Conservation (phyloP, 2,888 invertebrate genomes). For the Graphium colonna region DNA sequence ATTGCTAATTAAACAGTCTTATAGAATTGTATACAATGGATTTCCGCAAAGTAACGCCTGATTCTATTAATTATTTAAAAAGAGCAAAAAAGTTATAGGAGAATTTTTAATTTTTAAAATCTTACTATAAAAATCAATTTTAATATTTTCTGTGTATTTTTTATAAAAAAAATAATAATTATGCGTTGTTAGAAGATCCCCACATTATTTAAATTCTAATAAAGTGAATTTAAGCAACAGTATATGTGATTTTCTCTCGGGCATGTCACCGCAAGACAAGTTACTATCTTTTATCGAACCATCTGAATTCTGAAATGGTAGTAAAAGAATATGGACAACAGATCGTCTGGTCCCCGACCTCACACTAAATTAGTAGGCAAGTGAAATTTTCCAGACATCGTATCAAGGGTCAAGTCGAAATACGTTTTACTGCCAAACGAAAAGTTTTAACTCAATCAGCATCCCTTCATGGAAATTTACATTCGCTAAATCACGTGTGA, state of each 20-base stretch:
- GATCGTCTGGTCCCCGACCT: neutral
- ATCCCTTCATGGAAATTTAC: conserved; percentile 17
- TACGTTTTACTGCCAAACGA: neutral
- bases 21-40: too few relatives aligned
- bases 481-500: conserved; percentile 14
- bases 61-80: too few relatives aligned
- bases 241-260: too few relatives aligned
- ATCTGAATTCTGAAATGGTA: neutral
- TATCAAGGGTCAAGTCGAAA: neutral
- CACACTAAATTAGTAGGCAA: neutral
- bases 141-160: too few relatives aligned
- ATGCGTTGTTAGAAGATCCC: too few relatives aligned
- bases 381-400: neutral
- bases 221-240: too few relatives aligned
- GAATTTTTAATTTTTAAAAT: neutral
- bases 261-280: neutral
- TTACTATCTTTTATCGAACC: neutral
- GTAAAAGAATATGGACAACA: neutral
- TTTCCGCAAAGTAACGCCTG: too few relatives aligned
- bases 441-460: conserved; percentile 18
- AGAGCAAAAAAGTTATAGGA: neutral
- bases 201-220: too few relatives aligned
- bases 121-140: too few relatives aligned
- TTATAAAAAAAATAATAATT: too few relatives aligned
- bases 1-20: too few relatives aligned